Percentiles rank a stretch among this genome's conserved stretches.
These are phyloP conservation scores for Pterois miles DNA, from an alignment of 2,797 vertebrate genomes.

Conservation along the genomic window DNA sequence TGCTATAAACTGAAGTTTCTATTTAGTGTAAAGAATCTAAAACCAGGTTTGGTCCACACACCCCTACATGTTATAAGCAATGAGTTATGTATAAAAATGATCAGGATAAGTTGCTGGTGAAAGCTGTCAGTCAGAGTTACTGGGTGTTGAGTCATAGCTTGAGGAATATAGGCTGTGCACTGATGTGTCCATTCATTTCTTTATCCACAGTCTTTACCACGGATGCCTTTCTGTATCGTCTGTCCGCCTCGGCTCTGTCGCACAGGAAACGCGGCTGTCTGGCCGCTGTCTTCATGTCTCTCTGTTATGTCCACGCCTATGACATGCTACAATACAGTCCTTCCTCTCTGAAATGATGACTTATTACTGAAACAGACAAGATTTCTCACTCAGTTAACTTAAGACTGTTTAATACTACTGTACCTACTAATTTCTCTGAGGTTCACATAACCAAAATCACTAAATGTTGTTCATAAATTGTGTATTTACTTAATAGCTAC, in stretches of 20 bases:
- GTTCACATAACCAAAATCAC: too few relatives aligned
- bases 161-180: slow-evolving; percentile 4
- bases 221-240: slow-evolving; percentile 40
- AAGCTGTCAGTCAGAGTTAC: neutral
- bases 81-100: neutral
- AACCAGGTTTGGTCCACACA: neutral
- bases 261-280: slow-evolving; percentile 17
- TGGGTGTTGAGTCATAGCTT: neutral
- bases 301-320: slow-evolving; percentile 9
- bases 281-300: neutral
- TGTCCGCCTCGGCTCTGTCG: slow-evolving; percentile 19
- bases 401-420: too few relatives aligned
- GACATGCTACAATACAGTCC: slow-evolving; percentile 1
- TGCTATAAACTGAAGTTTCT: neutral
- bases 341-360: neutral
- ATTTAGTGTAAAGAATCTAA: neutral
- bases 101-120: neutral
- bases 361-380: neutral
- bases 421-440: too few relatives aligned
- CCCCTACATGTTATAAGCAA: neutral
- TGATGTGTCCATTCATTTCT: slow-evolving; percentile 27
- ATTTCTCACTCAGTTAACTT: neutral
- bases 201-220: slow-evolving; percentile 23
- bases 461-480: too few relatives aligned
- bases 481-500: too few relatives aligned